Percentiles rank a stretch among this genome's conserved stretches.
Conservation (phyloP, 2,797 vertebrate genomes). For the Mus caroli region DNA sequence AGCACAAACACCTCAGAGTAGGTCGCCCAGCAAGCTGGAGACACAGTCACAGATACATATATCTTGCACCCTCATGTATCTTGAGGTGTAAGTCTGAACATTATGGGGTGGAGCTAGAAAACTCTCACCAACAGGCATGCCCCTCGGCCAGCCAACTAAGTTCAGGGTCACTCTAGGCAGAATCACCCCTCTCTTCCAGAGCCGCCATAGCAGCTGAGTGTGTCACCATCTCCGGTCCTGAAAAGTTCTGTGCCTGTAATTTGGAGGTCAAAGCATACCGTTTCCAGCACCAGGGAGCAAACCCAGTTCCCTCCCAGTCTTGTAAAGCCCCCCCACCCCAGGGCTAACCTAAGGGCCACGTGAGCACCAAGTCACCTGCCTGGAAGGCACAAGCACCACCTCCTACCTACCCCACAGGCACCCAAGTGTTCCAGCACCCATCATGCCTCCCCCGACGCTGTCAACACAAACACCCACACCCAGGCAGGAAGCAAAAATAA, state of each 20-base stretch:
- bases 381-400: constrained; percentile 38
- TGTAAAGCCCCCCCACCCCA: background rate
- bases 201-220: background rate
- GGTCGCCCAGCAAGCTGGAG: background rate
- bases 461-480: constrained; percentile 80
- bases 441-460: constrained; percentile 60
- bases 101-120: background rate
- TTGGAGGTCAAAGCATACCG: accelerated
- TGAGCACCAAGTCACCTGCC: constrained; percentile 74
- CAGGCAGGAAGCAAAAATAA: constrained; percentile 74
- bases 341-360: background rate
- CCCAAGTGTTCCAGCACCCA: constrained; percentile 55
- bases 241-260: background rate
- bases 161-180: background rate
- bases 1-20: background rate
- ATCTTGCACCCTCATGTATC: too few relatives aligned
- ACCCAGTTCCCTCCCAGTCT: background rate
- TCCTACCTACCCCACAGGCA: constrained; percentile 47
- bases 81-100: background rate
- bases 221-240: too few relatives aligned
- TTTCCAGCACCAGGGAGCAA: background rate
- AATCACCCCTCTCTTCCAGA: background rate
- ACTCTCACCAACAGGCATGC: background rate
- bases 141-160: background rate
- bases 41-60: too few relatives aligned